Evolutionary conservation across 2,888 invertebrate genomes (phyloP).

Genomic region (Pyrocoelia pectoralis): DNA sequence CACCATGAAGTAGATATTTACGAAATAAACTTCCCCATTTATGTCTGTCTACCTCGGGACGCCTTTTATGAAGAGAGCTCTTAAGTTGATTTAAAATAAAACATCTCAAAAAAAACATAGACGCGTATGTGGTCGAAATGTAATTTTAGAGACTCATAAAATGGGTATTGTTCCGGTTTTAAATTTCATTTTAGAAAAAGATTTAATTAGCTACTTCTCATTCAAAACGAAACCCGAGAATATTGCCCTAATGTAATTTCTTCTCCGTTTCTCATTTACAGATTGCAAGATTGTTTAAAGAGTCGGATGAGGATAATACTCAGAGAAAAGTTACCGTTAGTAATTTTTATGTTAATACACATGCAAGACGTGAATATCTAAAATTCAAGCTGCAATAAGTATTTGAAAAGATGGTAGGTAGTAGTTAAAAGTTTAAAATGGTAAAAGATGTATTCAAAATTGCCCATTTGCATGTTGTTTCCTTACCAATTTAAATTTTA

Average conservation of each 20-base stretch:
- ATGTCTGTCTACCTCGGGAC: too few relatives aligned
- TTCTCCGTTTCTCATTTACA: neutral
- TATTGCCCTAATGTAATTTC: neutral
- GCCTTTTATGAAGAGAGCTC: too few relatives aligned
- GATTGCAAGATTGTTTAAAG: neutral
- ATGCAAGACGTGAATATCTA: neutral
- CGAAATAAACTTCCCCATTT: too few relatives aligned
- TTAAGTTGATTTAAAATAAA: too few relatives aligned
- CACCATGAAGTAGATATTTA: too few relatives aligned
- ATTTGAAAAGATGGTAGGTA: neutral
- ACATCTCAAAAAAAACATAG: too few relatives aligned
- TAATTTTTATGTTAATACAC: neutral
- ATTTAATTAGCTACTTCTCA: neutral
- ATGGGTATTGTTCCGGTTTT: too few relatives aligned
- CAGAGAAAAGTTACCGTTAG: neutral
- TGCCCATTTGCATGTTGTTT: neutral
- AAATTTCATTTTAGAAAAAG: too few relatives aligned
- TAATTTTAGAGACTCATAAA: too few relatives aligned
- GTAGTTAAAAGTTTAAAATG: neutral
- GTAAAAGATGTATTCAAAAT: neutral
- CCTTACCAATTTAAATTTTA: neutral
- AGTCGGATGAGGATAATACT: too few relatives aligned
- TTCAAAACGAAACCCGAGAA: neutral
- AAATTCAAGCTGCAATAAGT: neutral
- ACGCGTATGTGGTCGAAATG: too few relatives aligned